Percentiles rank a stretch among this genome's conserved stretches.
phyloP scores from a whole-genome alignment of 1,140 invertebrate species.

The Uloborus diversus region DNA sequence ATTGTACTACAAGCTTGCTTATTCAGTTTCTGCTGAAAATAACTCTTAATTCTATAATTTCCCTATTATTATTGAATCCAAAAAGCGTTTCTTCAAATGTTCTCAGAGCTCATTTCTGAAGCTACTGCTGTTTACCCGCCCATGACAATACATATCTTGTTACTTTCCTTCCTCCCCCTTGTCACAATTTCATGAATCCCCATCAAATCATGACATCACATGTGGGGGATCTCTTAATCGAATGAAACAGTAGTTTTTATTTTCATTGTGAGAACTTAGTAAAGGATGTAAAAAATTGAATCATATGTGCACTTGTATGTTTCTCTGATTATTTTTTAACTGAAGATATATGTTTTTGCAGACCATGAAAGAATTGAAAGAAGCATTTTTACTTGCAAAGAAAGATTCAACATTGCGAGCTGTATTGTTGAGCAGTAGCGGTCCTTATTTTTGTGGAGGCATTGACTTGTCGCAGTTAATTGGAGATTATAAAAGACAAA shows the following conservation, averaged over 20 bases:
- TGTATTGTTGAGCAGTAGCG: conserved; percentile 72
- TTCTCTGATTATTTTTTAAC: not conserved
- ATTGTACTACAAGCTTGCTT: no score
- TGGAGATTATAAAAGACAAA: conserved; percentile 70
- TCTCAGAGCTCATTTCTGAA: not conserved
- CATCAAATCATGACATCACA: not conserved
- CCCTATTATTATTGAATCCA: no score
- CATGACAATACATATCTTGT: not conserved
- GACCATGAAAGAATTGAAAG: conserved; percentile 70
- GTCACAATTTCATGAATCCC: not conserved
- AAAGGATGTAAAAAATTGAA: not conserved
- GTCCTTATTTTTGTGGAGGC: conserved; percentile 76
- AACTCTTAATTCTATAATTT: no score
- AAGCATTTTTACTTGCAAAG: conserved; percentile 70
- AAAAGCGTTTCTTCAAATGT: no score
- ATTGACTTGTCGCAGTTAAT: conserved; percentile 75
- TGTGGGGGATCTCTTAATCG: not conserved
- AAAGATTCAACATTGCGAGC: conserved; percentile 73
- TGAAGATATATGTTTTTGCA: conserved; percentile 60
- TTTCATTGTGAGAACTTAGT: not conserved
- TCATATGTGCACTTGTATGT: not conserved
- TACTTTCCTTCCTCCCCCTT: not conserved
- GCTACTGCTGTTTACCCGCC: not conserved
- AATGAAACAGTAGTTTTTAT: not conserved
- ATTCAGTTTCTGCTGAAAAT: no score